phyloP scores from a whole-genome alignment of 2,113 vertebrate species.

The Equus quagga region DNA sequence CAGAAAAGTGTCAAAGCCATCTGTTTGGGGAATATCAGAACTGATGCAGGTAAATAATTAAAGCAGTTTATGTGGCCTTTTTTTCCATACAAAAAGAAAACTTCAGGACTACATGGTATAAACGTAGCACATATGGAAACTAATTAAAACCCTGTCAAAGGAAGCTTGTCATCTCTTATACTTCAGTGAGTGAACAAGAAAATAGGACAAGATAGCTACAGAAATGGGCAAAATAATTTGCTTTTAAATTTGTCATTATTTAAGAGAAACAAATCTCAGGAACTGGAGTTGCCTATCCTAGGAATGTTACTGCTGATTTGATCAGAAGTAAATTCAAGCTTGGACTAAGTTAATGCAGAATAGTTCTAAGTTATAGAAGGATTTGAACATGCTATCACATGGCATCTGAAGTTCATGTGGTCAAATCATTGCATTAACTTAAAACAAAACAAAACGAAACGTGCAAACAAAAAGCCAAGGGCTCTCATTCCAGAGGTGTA shows the following conservation, averaged over 20 bases:
- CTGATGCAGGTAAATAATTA: conserved; percentile 81
- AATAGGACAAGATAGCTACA: conserved; percentile 70
- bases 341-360: neutral
- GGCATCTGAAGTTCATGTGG: neutral
- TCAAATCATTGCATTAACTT: neutral
- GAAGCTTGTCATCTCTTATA: conserved; percentile 74
- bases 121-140: conserved; percentile 84
- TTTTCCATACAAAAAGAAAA: conserved; percentile 71
- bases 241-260: conserved; percentile 79
- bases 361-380: neutral
- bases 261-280: conserved; percentile 8
- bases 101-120: conserved; percentile 80
- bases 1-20: conserved; percentile 76
- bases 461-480: neutral
- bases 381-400: neutral
- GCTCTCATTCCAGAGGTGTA: neutral
- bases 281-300: neutral
- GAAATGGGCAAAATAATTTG: conserved; percentile 72
- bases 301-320: neutral
- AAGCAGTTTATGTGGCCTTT: conserved; percentile 73
- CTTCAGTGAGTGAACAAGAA: conserved; percentile 77
- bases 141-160: conserved; percentile 87
- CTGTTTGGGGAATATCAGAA: conserved; percentile 78
- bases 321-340: conserved; percentile 17
- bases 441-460: neutral